Percentiles rank a stretch among this genome's conserved stretches.
These are phyloP conservation scores for Tenthredo mesomela DNA, from an alignment of 2,888 invertebrate genomes.

Conservation along the genomic window DNA sequence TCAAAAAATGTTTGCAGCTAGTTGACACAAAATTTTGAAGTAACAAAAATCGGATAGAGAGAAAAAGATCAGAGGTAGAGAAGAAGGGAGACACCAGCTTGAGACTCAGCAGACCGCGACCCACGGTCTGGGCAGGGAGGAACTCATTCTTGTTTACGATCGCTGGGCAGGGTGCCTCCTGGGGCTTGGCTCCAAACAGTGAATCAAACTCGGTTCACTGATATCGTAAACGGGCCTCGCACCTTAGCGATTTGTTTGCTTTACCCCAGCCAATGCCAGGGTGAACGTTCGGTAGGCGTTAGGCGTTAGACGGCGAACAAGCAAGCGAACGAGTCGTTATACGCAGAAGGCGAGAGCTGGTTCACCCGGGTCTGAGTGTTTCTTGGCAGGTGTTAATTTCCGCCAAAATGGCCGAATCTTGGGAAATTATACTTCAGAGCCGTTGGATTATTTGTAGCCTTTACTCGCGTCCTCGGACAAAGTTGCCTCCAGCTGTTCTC, in stretches of 20 bases:
- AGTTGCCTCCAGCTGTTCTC: conserved; percentile 44
- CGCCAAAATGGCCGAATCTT: conserved; percentile 25
- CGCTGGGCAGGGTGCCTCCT: conserved; percentile 44
- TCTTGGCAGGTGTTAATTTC: conserved; percentile 49
- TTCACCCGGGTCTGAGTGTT: conserved; percentile 27
- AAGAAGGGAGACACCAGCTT: conserved; percentile 25
- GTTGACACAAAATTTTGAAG: neutral
- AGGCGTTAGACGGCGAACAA: neutral
- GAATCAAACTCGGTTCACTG: conserved; percentile 49
- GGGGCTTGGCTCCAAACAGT: conserved; percentile 44
- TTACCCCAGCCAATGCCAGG: conserved; percentile 69
- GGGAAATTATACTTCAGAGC: conserved; percentile 7
- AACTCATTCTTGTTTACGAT: conserved; percentile 46
- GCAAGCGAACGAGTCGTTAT: neutral
- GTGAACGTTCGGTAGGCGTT: conserved; percentile 69
- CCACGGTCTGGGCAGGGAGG: conserved; percentile 33
- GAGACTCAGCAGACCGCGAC: conserved; percentile 39
- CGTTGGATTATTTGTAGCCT: conserved; percentile 45
- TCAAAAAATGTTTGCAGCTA: neutral
- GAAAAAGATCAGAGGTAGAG: neutral
- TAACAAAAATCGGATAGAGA: neutral
- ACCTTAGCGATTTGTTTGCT: conserved; percentile 43
- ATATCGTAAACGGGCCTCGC: conserved; percentile 45
- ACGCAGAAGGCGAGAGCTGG: neutral
- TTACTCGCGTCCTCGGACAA: conserved; percentile 38